Base-by-base conservation (phyloP, 2,888 invertebrate genomes). In the Brachylomia viminalis region DNA sequence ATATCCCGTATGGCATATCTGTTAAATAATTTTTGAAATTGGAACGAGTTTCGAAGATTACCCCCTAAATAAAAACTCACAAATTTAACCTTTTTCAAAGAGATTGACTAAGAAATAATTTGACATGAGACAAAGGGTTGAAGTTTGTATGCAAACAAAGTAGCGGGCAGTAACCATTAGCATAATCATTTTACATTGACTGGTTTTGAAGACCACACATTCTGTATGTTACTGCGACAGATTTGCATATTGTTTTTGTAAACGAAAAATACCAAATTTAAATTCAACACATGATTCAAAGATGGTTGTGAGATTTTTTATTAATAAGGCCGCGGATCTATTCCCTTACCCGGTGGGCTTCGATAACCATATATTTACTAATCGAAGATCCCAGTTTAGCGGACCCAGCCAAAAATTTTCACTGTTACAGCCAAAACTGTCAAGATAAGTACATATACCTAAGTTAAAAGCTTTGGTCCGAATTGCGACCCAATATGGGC, bases 251-350 rank as follows among this genome's bases (percentile, higher is more conserved):
- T 56, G 4, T 68, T 83, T n/a, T 52, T 4, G 20, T 64, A 78
- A 83, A 83, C 67, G 78, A 80, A 82, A 82, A 76, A 59, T 33
- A 52, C 33, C 54, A 59, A 15, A 45, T 80, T 80, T 33, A 78
- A 42, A 80, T 80, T 80, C 80, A 38, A 80, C 27, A 2, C 67
- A n/a, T 49, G 66, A 72, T 54, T 42, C n/a, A 33, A 64, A 27
- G 17, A 71, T 45, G n/a, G 0, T 17, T 67, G 30, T 49, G 20
- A 54, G 38, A 38, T 38, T 77, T 79, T 82, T 82, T 52, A 42
- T 49, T 8, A 27, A 33, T 20, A n/a, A 27, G 1, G 1, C 8
- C 8, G n/a, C 33, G 6, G 5, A 10, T 23, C 15, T 8, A 23
- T 42, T 1, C n/a, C 15, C 13, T 56, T 10, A 1, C 15, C 33